phyloP scores from a whole-genome alignment of 2,797 vertebrate species.

The Eospalax fontanierii region DNA sequence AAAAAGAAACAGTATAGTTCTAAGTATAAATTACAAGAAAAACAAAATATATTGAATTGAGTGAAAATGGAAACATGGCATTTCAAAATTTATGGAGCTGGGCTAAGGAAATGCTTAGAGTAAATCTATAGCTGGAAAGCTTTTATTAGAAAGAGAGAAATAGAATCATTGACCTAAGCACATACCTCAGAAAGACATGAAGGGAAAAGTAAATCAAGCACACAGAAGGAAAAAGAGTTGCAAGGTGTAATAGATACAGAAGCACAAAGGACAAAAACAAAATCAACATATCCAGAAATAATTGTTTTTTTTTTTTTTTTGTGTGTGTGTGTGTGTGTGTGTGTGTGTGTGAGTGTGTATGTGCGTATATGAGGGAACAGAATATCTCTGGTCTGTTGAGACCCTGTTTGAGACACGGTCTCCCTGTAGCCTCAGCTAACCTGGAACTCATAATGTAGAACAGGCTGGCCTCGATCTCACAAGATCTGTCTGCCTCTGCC shows the following conservation, averaged over 20 bases:
- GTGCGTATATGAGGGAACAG: too few relatives aligned
- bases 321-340: too few relatives aligned
- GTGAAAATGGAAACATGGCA: neutral
- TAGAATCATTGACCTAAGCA: slow-evolving; percentile 16
- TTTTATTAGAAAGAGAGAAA: slow-evolving; percentile 47
- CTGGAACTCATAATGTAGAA: too few relatives aligned
- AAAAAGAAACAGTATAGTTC: slow-evolving; percentile 25
- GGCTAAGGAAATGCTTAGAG: slow-evolving; percentile 3
- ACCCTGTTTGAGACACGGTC: too few relatives aligned
- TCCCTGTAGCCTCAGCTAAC: too few relatives aligned
- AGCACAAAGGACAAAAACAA: neutral
- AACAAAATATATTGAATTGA: slow-evolving; percentile 32
- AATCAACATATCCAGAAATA: neutral
- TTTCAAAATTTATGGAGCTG: slow-evolving; percentile 54
- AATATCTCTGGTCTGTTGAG: too few relatives aligned
- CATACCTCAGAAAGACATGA: slow-evolving; percentile 5
- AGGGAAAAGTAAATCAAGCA: slow-evolving; percentile 47
- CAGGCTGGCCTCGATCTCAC: too few relatives aligned
- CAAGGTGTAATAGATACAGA: neutral
- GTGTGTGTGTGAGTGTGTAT: too few relatives aligned
- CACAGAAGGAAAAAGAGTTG: neutral
- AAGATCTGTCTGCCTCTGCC: too few relatives aligned
- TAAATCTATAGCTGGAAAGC: slow-evolving; percentile 57
- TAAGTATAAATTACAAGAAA: slow-evolving; percentile 40
- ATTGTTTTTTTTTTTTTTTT: too few relatives aligned